Evolutionary conservation across 2,888 invertebrate genomes (phyloP), one percentile per base, ranked within the genome.

Genomic region (Macrosoma leucophasiata): DNA sequence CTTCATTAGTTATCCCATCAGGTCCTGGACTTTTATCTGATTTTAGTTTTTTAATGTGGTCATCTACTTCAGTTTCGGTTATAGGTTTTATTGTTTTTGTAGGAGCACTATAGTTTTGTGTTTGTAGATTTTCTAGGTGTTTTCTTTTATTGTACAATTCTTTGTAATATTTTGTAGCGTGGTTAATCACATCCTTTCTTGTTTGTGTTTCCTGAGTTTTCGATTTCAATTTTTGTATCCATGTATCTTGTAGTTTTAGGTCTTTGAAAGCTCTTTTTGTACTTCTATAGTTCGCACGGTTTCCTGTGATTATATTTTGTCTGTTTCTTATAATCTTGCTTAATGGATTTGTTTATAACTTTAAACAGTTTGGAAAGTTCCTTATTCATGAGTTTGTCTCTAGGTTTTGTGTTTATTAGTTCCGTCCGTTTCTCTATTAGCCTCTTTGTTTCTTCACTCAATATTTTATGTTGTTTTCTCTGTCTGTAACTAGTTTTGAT

Each of bases 231-330:
- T 20, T 23, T 19, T 38, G 22, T 6, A 38, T 38, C 33, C 33
- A 38, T 2, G 15, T 13, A 10, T 21, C 33, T 8, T 38, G 38
- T 2, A 13, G 26, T 4, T 8, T 26, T 13, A 33, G 23, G 29
- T 38, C 9, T n/a, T 38, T 33, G 10, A 23, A 30, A 4, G 30
- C 29, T 22, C 25, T 25, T 30, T 38, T 38, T 2, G 32, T 11
- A 15, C 38, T 30, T 26, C 38, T 24, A 29, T 26, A 29, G 10
- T 23, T 4, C n/a, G 6, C 25, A 10, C 29, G 11, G n/a, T 21
- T 24, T 7, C 8, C 25, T 25, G 15, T 17, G 21, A 29, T 25
- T 9, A 20, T 38, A 12, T 33, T 33, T 9, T 27, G 8, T 22
- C 27, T 33, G 18, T 39, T 9, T 2, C 3, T 12, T 22, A 13